Percentiles rank a stretch among this genome's conserved stretches.
Conservation (phyloP, 2,888 invertebrate species). For the Altica lythri region DNA sequence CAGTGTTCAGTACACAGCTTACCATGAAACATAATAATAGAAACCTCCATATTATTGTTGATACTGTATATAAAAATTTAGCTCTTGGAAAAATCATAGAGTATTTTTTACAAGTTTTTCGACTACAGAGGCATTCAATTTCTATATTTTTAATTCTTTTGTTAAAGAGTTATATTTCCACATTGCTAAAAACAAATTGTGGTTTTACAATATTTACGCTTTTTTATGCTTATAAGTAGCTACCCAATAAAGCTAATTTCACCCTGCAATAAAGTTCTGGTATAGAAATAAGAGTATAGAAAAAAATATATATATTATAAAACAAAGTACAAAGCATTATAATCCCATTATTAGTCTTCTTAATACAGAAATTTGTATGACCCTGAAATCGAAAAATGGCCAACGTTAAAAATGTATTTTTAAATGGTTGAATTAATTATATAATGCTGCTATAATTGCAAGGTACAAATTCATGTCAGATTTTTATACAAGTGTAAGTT, state of each 20-base stretch:
- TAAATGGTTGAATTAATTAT: constrained; percentile 45
- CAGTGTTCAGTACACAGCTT: constrained; percentile 18
- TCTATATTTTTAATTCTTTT: too few species aligned
- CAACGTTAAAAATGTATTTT: constrained; percentile 44
- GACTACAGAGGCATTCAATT: too few species aligned
- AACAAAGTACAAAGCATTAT: constrained; percentile 2
- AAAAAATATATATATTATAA: neutral
- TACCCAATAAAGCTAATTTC: too few species aligned
- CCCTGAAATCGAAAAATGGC: constrained; percentile 2
- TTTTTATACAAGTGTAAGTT: constrained; percentile 54
- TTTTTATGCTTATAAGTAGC: too few species aligned
- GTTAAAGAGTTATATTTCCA: too few species aligned
- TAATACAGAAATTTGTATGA: neutral
- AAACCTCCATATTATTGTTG: constrained; percentile 52
- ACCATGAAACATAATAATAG: constrained; percentile 22
- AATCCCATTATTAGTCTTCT: neutral
- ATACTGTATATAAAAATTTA: constrained; percentile 49
- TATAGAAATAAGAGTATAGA: too few species aligned
- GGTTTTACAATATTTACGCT: neutral
- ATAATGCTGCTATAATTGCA: constrained; percentile 57
- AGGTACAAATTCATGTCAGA: constrained; percentile 58
- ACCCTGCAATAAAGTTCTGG: too few species aligned
- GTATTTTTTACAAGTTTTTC: constrained; percentile 35
- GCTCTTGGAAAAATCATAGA: constrained; percentile 32
- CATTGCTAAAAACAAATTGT: too few species aligned